Evolutionary conservation across 2,113 vertebrate genomes (phyloP), one percentile per base, ranked within the genome.

Genomic region (Poecile atricapillus): DNA sequence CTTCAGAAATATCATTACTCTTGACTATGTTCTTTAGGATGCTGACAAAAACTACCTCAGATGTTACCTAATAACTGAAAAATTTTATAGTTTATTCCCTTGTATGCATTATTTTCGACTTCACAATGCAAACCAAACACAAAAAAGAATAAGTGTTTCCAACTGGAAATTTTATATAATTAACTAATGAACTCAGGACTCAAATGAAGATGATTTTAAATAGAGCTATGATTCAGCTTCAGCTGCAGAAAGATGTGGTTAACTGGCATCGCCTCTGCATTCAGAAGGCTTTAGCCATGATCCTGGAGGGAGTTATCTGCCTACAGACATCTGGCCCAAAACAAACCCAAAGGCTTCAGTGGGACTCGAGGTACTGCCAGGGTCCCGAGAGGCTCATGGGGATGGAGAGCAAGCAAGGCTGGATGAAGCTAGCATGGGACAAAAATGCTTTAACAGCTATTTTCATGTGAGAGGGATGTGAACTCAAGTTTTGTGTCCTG

Each of bases 291-390:
- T 64, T 15, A 49, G 23, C 49, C 30, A 53, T 3, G 5, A 83
- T 67, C 23, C 46, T 82, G 28, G 18, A 25, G n/a, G 19, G 15
- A 64, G 27, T 47, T 83, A 18, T 53, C 65, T 84, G 47, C 44
- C 37, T 55, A 35, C 27, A 68, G 44, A 44, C 11, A 50, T 68
- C 39, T 91, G 58, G 23, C 62, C 50, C 64, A 60, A 64, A 83
- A 82, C 56, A 84, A 75, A 27, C 41, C 65, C 74, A 39, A 31
- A 35, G 67, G 24, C n/a, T 79, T 91, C 49, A 8, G 10, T 41
- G 25, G 28, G 20, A 13, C 31, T 58, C 0, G 0, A 25, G 16
- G 20, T 49, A 10, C 13, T 30, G 49, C 31, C 28, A 23, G 4
- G 5, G 28, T 75, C 52, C 62, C 68, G 47, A 39, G 67, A 59